phyloP scores from a whole-genome alignment of 2,888 invertebrate species.

The Leptothorax acervorum region DNA sequence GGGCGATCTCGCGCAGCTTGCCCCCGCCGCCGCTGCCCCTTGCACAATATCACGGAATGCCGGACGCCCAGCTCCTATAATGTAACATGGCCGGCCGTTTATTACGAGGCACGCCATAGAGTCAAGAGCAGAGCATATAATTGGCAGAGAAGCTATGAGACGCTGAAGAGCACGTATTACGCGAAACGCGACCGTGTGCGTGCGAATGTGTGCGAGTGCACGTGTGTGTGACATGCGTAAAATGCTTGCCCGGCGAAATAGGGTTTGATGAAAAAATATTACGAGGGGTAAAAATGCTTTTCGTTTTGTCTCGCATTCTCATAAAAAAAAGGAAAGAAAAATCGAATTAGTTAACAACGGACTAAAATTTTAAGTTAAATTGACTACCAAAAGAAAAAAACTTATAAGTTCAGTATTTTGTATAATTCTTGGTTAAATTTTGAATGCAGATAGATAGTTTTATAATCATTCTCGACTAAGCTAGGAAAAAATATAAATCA shows the following conservation, averaged over 20 bases:
- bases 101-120: constrained; percentile 63
- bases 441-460: neutral
- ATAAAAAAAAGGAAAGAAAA: neutral
- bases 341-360: neutral
- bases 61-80: constrained; percentile 67
- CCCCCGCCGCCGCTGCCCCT: constrained; percentile 54
- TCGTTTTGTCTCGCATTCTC: neutral
- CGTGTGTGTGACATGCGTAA: neutral
- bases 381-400: neutral
- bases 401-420: no score
- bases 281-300: neutral
- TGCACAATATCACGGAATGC: constrained; percentile 72
- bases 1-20: constrained; percentile 53
- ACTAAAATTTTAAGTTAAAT: neutral
- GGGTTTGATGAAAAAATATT: constrained; percentile 51
- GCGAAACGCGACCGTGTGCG: neutral
- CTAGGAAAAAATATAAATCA: neutral
- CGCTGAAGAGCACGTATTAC: constrained; percentile 37
- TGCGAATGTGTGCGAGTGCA: neutral
- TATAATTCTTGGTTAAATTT: neutral
- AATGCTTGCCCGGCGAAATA: constrained; percentile 23
- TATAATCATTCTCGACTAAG: no score
- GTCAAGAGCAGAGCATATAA: constrained; percentile 54
- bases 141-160: constrained; percentile 52
- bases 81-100: constrained; percentile 73